Evolutionary conservation across 1,140 invertebrate genomes (phyloP).

Genomic region (Anastatus disparis): DNA sequence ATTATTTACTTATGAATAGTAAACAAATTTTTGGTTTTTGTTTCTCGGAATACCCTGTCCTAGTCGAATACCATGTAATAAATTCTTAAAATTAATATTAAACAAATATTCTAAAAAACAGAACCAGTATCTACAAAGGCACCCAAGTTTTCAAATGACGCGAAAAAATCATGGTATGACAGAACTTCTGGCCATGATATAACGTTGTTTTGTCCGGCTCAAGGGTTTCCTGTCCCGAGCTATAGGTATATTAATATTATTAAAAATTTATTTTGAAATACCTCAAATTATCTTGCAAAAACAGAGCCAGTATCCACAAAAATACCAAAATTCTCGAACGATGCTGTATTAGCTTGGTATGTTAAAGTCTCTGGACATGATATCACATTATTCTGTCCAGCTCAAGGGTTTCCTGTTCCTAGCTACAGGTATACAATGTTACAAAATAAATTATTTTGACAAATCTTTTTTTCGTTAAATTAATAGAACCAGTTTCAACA

Average conservation of each 20-base stretch:
- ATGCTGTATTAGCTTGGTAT: slow-evolving; percentile 63
- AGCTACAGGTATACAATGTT: slow-evolving; percentile 62
- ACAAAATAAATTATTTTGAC: background rate
- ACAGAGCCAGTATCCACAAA: slow-evolving; percentile 74
- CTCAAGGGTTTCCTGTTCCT: slow-evolving; percentile 79
- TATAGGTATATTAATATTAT: slow-evolving; percentile 60
- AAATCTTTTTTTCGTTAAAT: slow-evolving; percentile 18
- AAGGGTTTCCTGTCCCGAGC: slow-evolving; percentile 65
- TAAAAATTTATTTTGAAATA: background rate
- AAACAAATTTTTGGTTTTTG: background rate
- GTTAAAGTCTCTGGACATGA: slow-evolving; percentile 54
- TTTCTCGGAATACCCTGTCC: slow-evolving; percentile 26
- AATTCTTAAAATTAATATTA: background rate
- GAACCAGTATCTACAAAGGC: slow-evolving; percentile 81
- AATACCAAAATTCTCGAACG: slow-evolving; percentile 71
- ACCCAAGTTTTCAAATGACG: slow-evolving; percentile 79
- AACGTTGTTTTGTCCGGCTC: slow-evolving; percentile 61
- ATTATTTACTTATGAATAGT: background rate
- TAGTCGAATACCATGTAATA: background rate
- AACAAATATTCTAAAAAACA: slow-evolving; percentile 57
- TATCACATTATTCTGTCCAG: slow-evolving; percentile 67
- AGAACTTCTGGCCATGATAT: slow-evolving; percentile 56
- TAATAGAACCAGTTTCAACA: slow-evolving; percentile 59
- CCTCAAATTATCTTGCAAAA: background rate
- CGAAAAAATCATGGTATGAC: slow-evolving; percentile 72